Evolutionary conservation across 2,113 vertebrate genomes (phyloP).

Genomic region (Mugil cephalus): DNA sequence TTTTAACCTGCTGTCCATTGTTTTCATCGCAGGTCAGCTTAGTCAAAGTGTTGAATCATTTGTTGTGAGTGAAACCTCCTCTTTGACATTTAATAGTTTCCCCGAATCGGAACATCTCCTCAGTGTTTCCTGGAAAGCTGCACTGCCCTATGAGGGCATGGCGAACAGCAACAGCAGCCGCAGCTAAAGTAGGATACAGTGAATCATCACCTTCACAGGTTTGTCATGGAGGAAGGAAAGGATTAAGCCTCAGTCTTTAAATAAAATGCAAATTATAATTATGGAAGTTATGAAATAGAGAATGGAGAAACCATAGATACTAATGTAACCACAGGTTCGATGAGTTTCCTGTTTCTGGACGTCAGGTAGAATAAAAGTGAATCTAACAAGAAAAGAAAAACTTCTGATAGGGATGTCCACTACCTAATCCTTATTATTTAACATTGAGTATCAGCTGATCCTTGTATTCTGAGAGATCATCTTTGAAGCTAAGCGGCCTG

Average conservation of each 20-base stretch:
- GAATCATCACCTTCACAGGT: background rate
- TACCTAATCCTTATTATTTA: too few species aligned
- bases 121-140: slow-evolving; percentile 58
- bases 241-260: background rate
- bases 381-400: too few species aligned
- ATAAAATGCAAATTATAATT: too few species aligned
- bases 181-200: slow-evolving; percentile 12
- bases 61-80: slow-evolving; percentile 40
- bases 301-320: too few species aligned
- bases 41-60: slow-evolving; percentile 7
- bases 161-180: slow-evolving; percentile 6
- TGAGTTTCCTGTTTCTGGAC: too few species aligned
- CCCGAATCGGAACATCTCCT: slow-evolving; percentile 2
- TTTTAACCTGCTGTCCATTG: background rate
- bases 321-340: too few species aligned
- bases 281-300: too few species aligned
- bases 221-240: background rate
- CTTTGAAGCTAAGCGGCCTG: too few species aligned
- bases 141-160: background rate
- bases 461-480: too few species aligned
- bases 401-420: too few species aligned
- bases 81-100: slow-evolving; percentile 31
- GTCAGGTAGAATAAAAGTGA: too few species aligned
- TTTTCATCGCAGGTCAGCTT: background rate
- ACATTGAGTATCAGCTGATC: too few species aligned